Evolutionary conservation across 2,113 vertebrate species (phyloP).

Genomic region (Malaclemys terrapin): DNA sequence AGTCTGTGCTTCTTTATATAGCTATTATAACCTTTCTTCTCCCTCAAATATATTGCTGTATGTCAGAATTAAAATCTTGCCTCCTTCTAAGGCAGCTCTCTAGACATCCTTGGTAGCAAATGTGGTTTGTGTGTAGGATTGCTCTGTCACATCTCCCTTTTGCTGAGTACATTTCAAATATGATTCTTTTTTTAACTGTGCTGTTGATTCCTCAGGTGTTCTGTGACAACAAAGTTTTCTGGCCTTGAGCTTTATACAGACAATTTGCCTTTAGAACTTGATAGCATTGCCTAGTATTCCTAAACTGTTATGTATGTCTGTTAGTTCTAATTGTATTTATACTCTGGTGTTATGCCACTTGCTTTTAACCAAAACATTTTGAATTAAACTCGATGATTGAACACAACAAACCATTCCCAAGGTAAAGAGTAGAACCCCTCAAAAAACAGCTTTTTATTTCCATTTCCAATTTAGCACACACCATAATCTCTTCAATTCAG

Average conservation of each 20-base stretch:
- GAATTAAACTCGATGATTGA: too few species aligned
- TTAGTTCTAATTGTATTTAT: neutral
- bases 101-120: neutral
- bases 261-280: neutral
- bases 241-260: neutral
- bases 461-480: neutral
- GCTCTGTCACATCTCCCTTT: neutral
- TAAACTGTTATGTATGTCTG: neutral
- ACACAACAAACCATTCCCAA: neutral
- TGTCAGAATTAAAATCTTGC: neutral
- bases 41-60: neutral
- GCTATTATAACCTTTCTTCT: neutral
- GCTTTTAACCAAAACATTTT: neutral
- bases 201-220: neutral
- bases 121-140: neutral
- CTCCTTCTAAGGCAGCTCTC: neutral
- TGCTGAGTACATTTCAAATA: neutral
- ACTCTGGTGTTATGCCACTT: neutral
- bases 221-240: neutral
- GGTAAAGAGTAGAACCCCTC: neutral
- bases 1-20: neutral
- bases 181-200: neutral
- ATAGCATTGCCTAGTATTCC: neutral
- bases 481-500: neutral
- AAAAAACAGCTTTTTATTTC: conserved; percentile 20